Conservation (phyloP, 2,888 invertebrate species). For the Chymomyza fuscimana region DNA sequence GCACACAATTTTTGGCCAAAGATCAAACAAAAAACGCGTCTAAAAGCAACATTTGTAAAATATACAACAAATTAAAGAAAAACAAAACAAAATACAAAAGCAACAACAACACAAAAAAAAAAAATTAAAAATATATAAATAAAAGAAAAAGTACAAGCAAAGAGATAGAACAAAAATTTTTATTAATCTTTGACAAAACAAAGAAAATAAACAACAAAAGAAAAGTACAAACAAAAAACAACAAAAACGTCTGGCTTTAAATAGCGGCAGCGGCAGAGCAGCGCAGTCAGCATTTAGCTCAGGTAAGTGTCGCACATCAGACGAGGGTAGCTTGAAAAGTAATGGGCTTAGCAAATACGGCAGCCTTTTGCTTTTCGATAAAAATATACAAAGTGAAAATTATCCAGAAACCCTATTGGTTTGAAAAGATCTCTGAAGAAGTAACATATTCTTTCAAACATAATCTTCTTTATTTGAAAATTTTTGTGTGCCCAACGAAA, state of each 20-base stretch:
- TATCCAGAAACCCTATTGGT: too few relatives aligned
- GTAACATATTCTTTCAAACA: too few relatives aligned
- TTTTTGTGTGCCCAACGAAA: too few relatives aligned
- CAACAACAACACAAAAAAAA: conserved; percentile 6
- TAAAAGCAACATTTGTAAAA: conserved; percentile 35
- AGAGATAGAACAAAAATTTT: neutral
- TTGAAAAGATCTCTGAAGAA: too few relatives aligned
- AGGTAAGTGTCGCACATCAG: neutral
- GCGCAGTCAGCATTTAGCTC: neutral
- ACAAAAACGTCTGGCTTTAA: neutral
- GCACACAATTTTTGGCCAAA: conserved; percentile 32
- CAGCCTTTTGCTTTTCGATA: too few relatives aligned
- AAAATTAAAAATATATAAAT: neutral
- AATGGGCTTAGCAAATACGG: too few relatives aligned
- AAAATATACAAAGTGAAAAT: too few relatives aligned
- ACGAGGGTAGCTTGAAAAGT: neutral
- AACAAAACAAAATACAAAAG: conserved; percentile 12
- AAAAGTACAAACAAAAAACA: neutral
- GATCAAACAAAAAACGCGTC: conserved; percentile 49
- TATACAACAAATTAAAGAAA: conserved; percentile 43
- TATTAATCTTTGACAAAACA: neutral
- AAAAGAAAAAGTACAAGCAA: too few relatives aligned
- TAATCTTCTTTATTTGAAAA: too few relatives aligned
- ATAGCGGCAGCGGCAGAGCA: neutral
- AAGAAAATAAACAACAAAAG: neutral